These are phyloP conservation scores for Callimico goeldii DNA, from an alignment of 2,797 vertebrate species.

Conservation along the genomic window DNA sequence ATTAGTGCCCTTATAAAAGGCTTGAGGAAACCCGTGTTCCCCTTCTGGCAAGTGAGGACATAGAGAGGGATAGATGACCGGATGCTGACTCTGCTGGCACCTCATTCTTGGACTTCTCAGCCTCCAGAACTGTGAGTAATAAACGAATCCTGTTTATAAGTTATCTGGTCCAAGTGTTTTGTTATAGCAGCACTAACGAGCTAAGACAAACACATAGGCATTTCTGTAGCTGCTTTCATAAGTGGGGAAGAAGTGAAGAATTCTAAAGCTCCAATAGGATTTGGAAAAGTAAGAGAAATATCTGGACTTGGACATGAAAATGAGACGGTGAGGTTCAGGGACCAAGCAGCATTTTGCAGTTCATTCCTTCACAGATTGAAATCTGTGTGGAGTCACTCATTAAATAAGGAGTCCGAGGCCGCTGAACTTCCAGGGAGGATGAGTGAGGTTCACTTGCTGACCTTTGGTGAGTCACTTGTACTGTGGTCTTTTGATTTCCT, in stretches of 20 bases:
- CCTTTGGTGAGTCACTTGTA: not conserved
- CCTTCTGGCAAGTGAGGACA: not conserved
- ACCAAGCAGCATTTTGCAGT: not conserved
- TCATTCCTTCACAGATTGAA: not conserved
- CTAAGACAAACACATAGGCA: not conserved
- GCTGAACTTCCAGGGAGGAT: not conserved
- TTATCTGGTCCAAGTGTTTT: not conserved
- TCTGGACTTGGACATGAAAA: not conserved
- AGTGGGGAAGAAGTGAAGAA: not conserved
- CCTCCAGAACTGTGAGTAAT: not conserved
- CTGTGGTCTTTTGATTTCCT: not conserved
- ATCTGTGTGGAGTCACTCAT: fast-evolving
- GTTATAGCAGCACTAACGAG: not conserved
- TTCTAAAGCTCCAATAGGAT: not conserved
- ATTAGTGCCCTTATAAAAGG: not conserved
- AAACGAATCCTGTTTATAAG: not conserved
- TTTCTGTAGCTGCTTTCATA: not conserved
- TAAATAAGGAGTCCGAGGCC: not conserved
- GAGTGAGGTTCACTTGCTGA: not conserved
- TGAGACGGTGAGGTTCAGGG: not conserved
- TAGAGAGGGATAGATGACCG: too few species aligned
- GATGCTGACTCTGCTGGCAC: not conserved
- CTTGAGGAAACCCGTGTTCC: not conserved
- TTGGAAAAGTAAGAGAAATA: not conserved
- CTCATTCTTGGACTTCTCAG: not conserved